Evolutionary conservation across 2,888 invertebrate genomes (phyloP), one percentile per base, ranked within the genome.

Genomic region (Diarsia mendica): DNA sequence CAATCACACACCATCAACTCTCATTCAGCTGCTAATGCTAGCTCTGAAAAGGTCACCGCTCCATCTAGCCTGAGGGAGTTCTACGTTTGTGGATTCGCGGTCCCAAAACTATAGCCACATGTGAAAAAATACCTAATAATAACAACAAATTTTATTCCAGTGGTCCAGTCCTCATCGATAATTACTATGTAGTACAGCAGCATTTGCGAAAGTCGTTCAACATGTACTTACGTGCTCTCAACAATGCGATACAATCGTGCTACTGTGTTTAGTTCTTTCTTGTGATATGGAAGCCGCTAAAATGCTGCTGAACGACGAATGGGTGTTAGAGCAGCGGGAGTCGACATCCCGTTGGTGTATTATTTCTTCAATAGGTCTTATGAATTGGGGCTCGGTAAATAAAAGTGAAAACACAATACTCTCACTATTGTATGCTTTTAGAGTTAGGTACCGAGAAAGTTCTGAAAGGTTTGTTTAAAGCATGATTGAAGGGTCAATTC

Each of bases 161-260:
- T n/a, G 49, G 23, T 71, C 13, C 55, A 55, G 67, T 72, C 71
- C 53, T 77, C 61, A 77, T 79, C 64, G 49, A 69, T 67, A 77
- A 79, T 87, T 80, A 82, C 78, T 65, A 28, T 44, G 18, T 89
- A 85, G 84, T 87, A 88, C 79, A n/a, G 72, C 65, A 72, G 49
- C 67, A 82, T 90, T 92, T 92, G 90, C 91, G 91, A 91, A 93
- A 93, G 89, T 82, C 80, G 82, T 77, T 80, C 86, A 75, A 85
- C 76, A 68, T 78, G 83, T 60, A 80, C 77, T 79, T 86, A 87
- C 83, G 83, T 86, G 83, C 70, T 76, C 69, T 80, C 81, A 88
- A 90, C 90, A 89, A 90, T 88, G 72, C 74, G 80, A 85, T 88
- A 84, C 68, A 67, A 87, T 89, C 89, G 85, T 89, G 90, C 87